Conservation (phyloP, 92 coral and sea anemone genomes). For the Paragorgia papillata region DNA sequence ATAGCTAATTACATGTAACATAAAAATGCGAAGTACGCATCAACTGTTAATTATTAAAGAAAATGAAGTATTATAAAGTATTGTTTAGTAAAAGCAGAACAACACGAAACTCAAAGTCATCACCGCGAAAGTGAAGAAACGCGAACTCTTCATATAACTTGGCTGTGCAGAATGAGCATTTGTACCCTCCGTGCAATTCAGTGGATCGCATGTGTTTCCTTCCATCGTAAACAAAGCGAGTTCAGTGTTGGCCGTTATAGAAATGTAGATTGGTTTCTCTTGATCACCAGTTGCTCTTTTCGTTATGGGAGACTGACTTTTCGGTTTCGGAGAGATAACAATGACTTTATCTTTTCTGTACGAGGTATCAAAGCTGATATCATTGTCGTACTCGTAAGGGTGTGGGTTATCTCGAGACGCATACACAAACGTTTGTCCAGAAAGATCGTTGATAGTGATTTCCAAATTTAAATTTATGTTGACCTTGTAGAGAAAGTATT, state of each 20-base stretch:
- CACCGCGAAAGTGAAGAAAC: too few species aligned
- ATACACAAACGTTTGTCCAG: slow-evolving; percentile 37
- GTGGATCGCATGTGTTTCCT: slow-evolving; percentile 37
- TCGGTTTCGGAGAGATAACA: slow-evolving; percentile 21
- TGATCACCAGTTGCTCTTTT: slow-evolving; percentile 7
- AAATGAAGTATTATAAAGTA: too few species aligned
- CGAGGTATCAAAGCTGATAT: slow-evolving; percentile 41
- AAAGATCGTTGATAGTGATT: slow-evolving; percentile 28
- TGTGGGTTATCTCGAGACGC: slow-evolving; percentile 49
- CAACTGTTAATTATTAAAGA: too few species aligned
- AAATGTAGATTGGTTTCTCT: slow-evolving; percentile 12
- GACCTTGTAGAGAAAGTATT: slow-evolving; percentile 45
- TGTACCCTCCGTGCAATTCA: too few species aligned
- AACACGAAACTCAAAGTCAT: too few species aligned
- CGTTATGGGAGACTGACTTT: background rate
- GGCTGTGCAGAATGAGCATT: too few species aligned
- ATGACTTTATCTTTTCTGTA: slow-evolving; percentile 34
- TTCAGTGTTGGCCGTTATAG: background rate
- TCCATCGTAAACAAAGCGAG: slow-evolving; percentile 27
- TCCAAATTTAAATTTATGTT: slow-evolving; percentile 35
- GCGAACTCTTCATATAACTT: too few species aligned
- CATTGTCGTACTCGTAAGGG: slow-evolving; percentile 52
- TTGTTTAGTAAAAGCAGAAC: too few species aligned
- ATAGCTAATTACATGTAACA: too few species aligned
- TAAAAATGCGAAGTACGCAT: too few species aligned